Evolutionary conservation across 2,113 vertebrate genomes (phyloP), one percentile per base, ranked within the genome.

Genomic region (Peromyscus californicus): DNA sequence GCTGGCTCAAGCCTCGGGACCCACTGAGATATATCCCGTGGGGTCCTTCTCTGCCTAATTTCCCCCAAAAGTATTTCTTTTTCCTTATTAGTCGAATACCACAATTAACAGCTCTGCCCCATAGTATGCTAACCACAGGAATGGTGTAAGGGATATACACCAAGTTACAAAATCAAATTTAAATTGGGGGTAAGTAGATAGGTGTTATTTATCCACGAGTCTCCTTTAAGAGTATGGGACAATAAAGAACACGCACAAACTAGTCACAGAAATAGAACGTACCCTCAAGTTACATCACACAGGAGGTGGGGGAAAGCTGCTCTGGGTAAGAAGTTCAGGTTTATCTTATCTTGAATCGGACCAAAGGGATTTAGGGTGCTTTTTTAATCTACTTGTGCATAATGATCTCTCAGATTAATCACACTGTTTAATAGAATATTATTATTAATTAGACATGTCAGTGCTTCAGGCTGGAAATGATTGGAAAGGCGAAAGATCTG

Each of bases 371-470:
- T 97, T 93, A 59, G 80, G 86, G 96, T 98, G 91, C 93, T 96
- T 97, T 97, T 98, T 98, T 86, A 98, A 97, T 96, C 98, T 97
- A 97, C 76, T 97, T 96, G 63, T 91, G 75, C 93, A 95, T 98
- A 98, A 96, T 59, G 94, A 96, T 97, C 92, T 96, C 97, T 97
- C 57, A 96, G 96, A 93, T 96, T 97, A 95, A 92, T 94, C 97
- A 85, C 95, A 89, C 10, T 22, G 90, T 96, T 98, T 97, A 96
- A 94, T 89, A 97, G 96, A 97, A 96, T 36, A 42, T 93, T 97
- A 98, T 91, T 97, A 87, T 96, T 98, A 98, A 98, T 97, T 97
- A 98, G 97, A 98, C 83, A 97, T 42, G 70, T 97, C 96, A 90
- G 83, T 39, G 96, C 97, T 97, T 96, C 97, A 90, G 96, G 97